phyloP scores from a whole-genome alignment of 2,888 invertebrate species.

The Protophormia terraenovae region DNA sequence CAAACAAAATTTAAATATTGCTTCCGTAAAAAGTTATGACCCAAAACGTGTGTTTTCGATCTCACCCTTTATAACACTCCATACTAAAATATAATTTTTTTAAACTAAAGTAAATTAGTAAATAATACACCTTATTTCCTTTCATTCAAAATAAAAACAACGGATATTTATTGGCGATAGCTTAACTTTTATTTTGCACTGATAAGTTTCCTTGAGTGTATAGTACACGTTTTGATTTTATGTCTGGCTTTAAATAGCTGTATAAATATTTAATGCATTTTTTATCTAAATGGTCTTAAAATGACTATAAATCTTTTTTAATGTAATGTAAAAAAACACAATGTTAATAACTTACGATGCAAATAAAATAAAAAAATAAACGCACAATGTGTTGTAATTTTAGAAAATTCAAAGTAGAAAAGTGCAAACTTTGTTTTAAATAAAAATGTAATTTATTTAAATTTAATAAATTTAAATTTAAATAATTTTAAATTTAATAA shows the following conservation, averaged over 20 bases:
- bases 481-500: too few species aligned
- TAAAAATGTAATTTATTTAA: too few species aligned
- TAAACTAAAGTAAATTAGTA: too few species aligned
- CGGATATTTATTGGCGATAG: not conserved
- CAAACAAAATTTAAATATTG: too few species aligned
- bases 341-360: not conserved
- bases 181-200: not conserved
- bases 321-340: slow-evolving; percentile 10
- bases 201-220: slow-evolving; percentile 4
- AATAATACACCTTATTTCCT: not conserved
- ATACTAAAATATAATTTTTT: too few species aligned
- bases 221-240: too few species aligned
- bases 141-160: not conserved
- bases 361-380: not conserved
- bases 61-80: too few species aligned
- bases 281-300: slow-evolving; percentile 65
- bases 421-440: too few species aligned
- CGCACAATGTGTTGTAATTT: not conserved
- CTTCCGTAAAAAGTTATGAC: too few species aligned
- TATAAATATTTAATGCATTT: slow-evolving; percentile 57
- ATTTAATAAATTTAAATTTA: too few species aligned
- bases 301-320: slow-evolving; percentile 60
- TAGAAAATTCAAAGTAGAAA: too few species aligned
- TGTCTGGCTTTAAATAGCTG: not conserved
- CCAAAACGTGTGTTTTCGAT: too few species aligned